Conservation (phyloP, 1,140 invertebrate genomes). For the Procambarus virginalis region DNA sequence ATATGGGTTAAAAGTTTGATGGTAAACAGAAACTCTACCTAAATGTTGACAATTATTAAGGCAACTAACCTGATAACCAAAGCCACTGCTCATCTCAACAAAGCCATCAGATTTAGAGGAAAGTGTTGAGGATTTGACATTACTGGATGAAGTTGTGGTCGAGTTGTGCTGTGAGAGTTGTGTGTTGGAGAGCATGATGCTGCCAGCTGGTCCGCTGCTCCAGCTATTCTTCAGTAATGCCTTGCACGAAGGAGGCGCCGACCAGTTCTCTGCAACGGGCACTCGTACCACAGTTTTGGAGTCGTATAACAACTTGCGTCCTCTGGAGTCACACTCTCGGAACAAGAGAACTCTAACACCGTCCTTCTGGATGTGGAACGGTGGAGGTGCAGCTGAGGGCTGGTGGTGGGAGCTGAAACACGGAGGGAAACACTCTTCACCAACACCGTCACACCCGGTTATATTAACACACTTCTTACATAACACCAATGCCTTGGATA, state of each 20-base stretch:
- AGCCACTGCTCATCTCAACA: conserved; percentile 44
- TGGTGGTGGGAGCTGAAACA: neutral
- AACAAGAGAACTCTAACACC: conserved; percentile 83
- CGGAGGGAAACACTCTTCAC: neutral
- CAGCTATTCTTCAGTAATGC: conserved; percentile 15
- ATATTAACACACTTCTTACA: neutral
- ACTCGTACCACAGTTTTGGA: conserved; percentile 83
- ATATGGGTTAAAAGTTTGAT: too few species aligned
- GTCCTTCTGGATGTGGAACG: conserved; percentile 30
- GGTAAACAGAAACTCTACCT: too few species aligned
- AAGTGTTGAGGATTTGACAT: conserved; percentile 11
- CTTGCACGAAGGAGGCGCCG: conserved; percentile 15
- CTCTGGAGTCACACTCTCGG: conserved; percentile 87
- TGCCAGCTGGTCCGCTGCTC: neutral
- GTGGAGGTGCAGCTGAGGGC: neutral
- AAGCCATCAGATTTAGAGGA: conserved; percentile 29
- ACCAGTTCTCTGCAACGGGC: conserved; percentile 70
- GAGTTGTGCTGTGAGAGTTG: neutral
- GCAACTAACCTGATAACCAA: conserved; percentile 50
- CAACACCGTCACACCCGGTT: neutral
- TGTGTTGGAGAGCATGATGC: neutral
- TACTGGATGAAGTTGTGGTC: neutral
- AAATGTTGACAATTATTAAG: neutral
- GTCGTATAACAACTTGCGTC: conserved; percentile 88
- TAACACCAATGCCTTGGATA: neutral